Evolutionary conservation across 2,888 invertebrate genomes (phyloP).

Genomic region (Oegoconia quadripuncta): DNA sequence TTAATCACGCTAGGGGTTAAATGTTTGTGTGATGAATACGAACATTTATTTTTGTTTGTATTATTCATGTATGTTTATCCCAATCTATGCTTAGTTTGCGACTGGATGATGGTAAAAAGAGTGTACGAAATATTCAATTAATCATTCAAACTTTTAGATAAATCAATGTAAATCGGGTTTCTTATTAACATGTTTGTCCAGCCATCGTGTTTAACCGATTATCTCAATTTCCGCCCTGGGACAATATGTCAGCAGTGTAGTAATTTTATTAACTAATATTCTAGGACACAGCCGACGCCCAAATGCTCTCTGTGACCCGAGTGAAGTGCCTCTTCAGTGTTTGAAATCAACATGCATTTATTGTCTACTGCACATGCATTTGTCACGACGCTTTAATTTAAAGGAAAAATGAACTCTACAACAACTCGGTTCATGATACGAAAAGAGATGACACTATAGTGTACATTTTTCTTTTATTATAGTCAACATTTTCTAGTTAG

Average conservation of each 20-base stretch:
- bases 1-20: no score
- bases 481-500: not conserved
- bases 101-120: no score
- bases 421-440: no score
- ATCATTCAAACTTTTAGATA: no score
- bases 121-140: no score
- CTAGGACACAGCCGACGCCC: constrained; percentile 62
- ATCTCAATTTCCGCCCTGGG: constrained; percentile 8
- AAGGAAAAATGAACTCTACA: not conserved
- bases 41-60: no score
- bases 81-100: no score
- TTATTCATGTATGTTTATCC: no score
- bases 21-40: no score
- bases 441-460: not conserved
- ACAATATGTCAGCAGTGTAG: constrained; percentile 12
- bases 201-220: no score
- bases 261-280: constrained; percentile 53
- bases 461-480: not conserved
- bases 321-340: constrained; percentile 46
- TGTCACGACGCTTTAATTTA: not conserved
- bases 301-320: constrained; percentile 73
- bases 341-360: constrained; percentile 41
- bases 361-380: constrained; percentile 28
- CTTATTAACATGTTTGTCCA: no score
- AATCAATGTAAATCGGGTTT: no score